phyloP scores from a whole-genome alignment of 2,888 invertebrate species.

The Ochlodes sylvanus region DNA sequence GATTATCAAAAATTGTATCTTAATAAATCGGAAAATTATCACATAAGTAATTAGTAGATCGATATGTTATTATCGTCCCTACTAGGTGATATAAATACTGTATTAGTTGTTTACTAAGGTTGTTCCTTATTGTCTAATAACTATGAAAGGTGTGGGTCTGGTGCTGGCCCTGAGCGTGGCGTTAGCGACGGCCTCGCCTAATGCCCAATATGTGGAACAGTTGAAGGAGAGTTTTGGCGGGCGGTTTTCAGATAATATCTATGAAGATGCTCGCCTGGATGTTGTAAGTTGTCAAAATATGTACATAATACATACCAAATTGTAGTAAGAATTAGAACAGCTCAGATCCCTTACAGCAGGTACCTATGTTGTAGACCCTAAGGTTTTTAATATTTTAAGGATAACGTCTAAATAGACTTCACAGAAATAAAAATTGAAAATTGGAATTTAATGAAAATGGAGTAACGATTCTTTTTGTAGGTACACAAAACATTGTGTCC shows the following conservation, averaged over 20 bases:
- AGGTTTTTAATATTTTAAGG: too few relatives aligned
- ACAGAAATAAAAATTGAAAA: too few relatives aligned
- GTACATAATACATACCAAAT: too few relatives aligned
- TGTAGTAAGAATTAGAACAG: too few relatives aligned
- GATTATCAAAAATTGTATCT: neutral
- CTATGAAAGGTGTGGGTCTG: conserved; percentile 3
- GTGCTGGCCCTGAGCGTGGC: conserved; percentile 39
- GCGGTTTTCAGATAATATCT: conserved; percentile 61
- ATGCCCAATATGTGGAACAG: conserved; percentile 54
- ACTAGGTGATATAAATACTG: conserved; percentile 14
- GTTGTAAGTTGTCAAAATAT: conserved; percentile 60
- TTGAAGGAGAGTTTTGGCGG: conserved; percentile 47
- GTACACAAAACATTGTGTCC: too few relatives aligned
- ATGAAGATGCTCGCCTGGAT: conserved; percentile 68
- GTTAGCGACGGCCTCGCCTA: conserved; percentile 50
- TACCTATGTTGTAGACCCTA: too few relatives aligned
- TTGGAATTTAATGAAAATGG: too few relatives aligned
- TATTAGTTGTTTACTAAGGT: neutral
- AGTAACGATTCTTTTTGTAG: too few relatives aligned
- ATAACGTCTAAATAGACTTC: too few relatives aligned
- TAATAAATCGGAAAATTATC: neutral
- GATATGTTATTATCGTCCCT: neutral
- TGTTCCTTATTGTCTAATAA: neutral
- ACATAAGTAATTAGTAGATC: too few relatives aligned
- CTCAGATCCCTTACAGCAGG: too few relatives aligned